Base-by-base conservation (phyloP, 2,797 vertebrate genomes). In the Xenopus petersii region DNA sequence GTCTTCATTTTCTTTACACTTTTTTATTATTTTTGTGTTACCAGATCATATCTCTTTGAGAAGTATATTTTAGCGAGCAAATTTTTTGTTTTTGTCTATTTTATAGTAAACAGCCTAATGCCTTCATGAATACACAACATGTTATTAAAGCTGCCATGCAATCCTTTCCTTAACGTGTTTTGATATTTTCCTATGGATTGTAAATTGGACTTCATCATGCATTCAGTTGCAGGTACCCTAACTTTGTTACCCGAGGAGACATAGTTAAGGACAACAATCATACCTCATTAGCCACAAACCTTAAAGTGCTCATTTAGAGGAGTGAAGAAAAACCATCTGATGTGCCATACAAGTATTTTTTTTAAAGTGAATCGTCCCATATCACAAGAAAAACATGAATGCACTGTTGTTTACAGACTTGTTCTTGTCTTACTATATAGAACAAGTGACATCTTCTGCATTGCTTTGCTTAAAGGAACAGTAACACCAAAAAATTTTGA, bases 241-340 rank as follows among this genome's bases (percentile, higher is more conserved):
- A 70, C 73, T 16, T 79, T 8, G 7, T 83, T 70, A 71, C 66
- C 63, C 74, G 66, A 51, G 76, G 77, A 75, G 80, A 77, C 64
- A 73, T 83, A 81, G 77, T 84, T 84, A 89, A 92, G 86, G 85
- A 86, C 91, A 91, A 87, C 88, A 81, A 24, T 82, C 83, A 73
- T 88, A 89, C 87, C 92, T 91, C 88, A 88, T 82, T 84, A 78
- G 80, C 72, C 79, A 54, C 55, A 77, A 75, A 76, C 66, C 75
- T 78, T 73, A 66, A 51, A 81, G 80, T 81, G 0, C 80, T 82
- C 80, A 48, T 75, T 73, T 55, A 54, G 58, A 16, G 12, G 30
- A 33, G 16, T 78, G 51, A 81, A 75, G 72, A 68, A 26, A 69
- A 71, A 36, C 77, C 68, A 83, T 62, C 67, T 74, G 48, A 74